Base-by-base conservation (phyloP, 2,113 vertebrate species). In the Ranitomeya imitator region DNA sequence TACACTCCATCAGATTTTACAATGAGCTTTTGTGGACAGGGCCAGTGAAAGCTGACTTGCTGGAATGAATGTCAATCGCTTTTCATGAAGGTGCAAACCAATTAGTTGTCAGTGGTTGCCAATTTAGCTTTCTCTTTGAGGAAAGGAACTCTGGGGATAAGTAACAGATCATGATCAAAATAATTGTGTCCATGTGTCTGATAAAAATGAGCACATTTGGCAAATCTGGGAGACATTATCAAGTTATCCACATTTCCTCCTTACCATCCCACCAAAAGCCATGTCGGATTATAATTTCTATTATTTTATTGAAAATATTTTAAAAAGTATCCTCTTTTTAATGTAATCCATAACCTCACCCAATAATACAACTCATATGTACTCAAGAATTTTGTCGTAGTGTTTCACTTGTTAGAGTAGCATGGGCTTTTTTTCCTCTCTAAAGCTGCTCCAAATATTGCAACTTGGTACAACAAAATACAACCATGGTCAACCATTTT, bases 11-110 rank as follows among this genome's bases (percentile, higher is more conserved):
- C 69, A 85, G 83, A 85, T 74, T 74, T 73, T 63, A 83, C 81
- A 83, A 83, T 83, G 83, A 71, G 65, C 65, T 85, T 74, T 85
- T 85, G 69, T 85, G 67, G n/a, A 54, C 57, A 8, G 69, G 60
- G 83, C 54, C 83, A 85, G 59, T 85, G 69, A 85, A 85, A 76
- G 23, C 67, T 76, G 67, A 60, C 69, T 85, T 59, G 55, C 31
- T 76, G 83, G 26, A 74, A 76, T 37, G 83, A 85, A 85, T 73
- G 65, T 57, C 54, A 85, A 74, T 85, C 60, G 52, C 54, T 59
- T 85, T 76, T 60, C 26, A 74, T 85, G 69, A 74, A 85, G 83
- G 83, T 85, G 83, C 69, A 85, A 60, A 74, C 83, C 83, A 84
- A 65, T 84, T 84, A 84, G 63, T 23, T 84, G 45, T 84, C 65